These are phyloP conservation scores for Acholoe squamosa DNA, from an alignment of 2,888 invertebrate species.

Conservation along the genomic window DNA sequence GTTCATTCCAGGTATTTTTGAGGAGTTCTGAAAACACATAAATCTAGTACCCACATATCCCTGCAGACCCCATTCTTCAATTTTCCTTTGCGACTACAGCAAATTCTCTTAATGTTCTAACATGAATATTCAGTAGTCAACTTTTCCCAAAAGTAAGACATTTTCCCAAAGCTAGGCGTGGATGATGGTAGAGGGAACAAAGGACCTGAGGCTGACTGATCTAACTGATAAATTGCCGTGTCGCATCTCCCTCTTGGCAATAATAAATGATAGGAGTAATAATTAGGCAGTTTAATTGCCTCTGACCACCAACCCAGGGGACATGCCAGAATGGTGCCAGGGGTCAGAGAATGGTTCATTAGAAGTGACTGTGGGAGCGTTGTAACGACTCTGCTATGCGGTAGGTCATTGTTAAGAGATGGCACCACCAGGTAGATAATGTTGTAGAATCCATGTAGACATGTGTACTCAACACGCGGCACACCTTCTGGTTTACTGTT, in stretches of 20 bases:
- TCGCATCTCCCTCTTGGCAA: neutral
- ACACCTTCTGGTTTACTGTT: too few species aligned
- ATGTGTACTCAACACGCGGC: neutral
- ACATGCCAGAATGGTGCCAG: neutral
- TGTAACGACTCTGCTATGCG: neutral
- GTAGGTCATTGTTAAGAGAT: neutral
- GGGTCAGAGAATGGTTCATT: neutral
- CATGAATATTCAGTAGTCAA: neutral
- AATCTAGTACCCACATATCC: too few species aligned
- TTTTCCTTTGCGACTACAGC: too few species aligned
- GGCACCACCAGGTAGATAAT: neutral
- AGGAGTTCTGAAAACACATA: too few species aligned
- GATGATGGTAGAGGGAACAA: neutral
- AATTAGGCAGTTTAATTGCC: slow-evolving; percentile 15
- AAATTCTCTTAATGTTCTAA: too few species aligned
- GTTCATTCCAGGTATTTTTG: too few species aligned
- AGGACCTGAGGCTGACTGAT: neutral
- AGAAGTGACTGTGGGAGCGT: neutral
- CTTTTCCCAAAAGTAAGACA: neutral
- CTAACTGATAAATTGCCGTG: neutral
- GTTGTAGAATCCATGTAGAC: neutral
- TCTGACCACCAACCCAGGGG: neutral
- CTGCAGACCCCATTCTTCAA: too few species aligned
- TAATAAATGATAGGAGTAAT: neutral
- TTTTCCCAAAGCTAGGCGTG: neutral